Evolutionary conservation across 2,113 vertebrate genomes (phyloP), one percentile per base, ranked within the genome.

Genomic region (Kryptolebias marmoratus): DNA sequence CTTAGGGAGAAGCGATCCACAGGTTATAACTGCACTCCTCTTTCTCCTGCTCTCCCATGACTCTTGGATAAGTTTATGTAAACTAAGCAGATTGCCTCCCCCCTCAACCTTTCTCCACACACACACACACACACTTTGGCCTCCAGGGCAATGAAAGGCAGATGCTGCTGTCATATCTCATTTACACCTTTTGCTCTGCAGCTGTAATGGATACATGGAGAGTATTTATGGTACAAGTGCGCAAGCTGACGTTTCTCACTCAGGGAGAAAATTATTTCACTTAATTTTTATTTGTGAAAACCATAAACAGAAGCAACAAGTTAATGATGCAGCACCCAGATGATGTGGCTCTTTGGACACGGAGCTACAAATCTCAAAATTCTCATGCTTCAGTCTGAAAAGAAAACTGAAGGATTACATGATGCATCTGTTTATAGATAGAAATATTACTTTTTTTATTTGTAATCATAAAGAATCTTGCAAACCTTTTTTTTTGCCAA

Each of bases 1-100:
- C 84, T 83, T 77, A 81, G 63, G 73, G 80, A 82, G 83, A 85
- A 78, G 79, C 79, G 84, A 88, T 89, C 86, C 82, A 73, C 77
- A 82, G 81, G 81, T 85, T 91, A 87, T 90, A 87, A 80, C 81
- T 73, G 61, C 71, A 50, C 86, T 80, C 76, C 75, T 70, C 73
- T 84, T 79, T 80, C 72, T 80, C 58, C 75, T 73, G 74, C 82
- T 83, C 87, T 87, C 80, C 82, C 83, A 71, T 82, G 71, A 79
- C 68, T 85, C 69, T 81, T 74, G 83, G 68, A 86, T 80, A 73
- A 83, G 81, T 81, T 74, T 79, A 79, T 85, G 85, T 86, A 85
- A 91, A 85, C 63, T 56, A 69, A 80, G 58, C 56, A 80, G 57
- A 87, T 30, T 61, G 63, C 52, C 60, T 64, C 18, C 27, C 60